Percentiles rank a stretch among this genome's conserved stretches.
Conservation (phyloP, 2,797 vertebrate genomes). For the Yasuhikotakia modesta region DNA sequence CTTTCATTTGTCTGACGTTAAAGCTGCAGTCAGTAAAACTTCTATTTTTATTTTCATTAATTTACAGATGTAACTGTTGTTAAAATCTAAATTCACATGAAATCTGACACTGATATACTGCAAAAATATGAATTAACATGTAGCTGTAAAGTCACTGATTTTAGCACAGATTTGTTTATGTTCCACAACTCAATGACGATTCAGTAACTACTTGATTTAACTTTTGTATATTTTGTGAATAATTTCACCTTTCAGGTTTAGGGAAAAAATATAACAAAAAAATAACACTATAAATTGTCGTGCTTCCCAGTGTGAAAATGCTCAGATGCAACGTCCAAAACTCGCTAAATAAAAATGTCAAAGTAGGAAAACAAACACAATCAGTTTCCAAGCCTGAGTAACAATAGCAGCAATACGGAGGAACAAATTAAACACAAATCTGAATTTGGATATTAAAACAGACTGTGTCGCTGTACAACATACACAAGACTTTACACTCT, state of each 20-base stretch:
- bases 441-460: slow-evolving; percentile 50
- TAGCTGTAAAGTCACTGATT: neutral
- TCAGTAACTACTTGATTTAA: slow-evolving; percentile 21
- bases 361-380: slow-evolving; percentile 63
- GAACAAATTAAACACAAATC: slow-evolving; percentile 72
- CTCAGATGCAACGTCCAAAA: neutral
- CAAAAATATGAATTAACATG: neutral
- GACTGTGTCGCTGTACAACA: slow-evolving; percentile 52
- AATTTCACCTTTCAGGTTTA: neutral
- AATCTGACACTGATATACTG: slow-evolving; percentile 7
- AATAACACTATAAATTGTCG: neutral
- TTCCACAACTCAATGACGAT: neutral
- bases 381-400: slow-evolving; percentile 64
- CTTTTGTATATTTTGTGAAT: slow-evolving; percentile 16
- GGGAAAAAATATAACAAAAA: neutral
- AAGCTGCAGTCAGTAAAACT: slow-evolving; percentile 25
- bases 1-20: too few relatives aligned
- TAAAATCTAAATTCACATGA: neutral
- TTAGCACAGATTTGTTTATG: slow-evolving; percentile 10
- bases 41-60: too few relatives aligned
- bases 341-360: slow-evolving; percentile 30
- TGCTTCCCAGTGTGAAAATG: slow-evolving; percentile 33
- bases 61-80: slow-evolving; percentile 1
- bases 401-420: slow-evolving; percentile 66
- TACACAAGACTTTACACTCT: slow-evolving; percentile 66